These are phyloP conservation scores for Bostrychus sinensis DNA, from an alignment of 2,113 vertebrate genomes.

Conservation along the genomic window DNA sequence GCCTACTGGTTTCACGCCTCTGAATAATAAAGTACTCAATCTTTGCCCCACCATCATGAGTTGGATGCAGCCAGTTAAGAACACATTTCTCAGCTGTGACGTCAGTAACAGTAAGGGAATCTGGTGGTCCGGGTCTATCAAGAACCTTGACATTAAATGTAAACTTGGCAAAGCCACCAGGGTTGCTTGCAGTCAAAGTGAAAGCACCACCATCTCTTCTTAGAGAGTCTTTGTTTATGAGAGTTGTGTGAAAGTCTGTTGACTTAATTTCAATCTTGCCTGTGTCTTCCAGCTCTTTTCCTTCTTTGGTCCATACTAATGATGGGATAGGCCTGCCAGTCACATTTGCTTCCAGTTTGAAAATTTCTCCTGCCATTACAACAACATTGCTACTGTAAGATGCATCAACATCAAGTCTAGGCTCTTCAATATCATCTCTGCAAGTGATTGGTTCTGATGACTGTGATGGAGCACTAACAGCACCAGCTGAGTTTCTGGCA, in stretches of 20 bases:
- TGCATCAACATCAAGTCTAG: slow-evolving; percentile 89
- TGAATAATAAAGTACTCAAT: slow-evolving; percentile 96
- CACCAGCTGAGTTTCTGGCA: slow-evolving; percentile 94
- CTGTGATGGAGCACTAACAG: slow-evolving; percentile 92
- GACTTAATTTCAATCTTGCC: slow-evolving; percentile 93
- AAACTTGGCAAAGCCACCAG: slow-evolving; percentile 96
- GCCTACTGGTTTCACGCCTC: slow-evolving; percentile 95
- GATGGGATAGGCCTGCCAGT: slow-evolving; percentile 91
- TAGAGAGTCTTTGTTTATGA: slow-evolving; percentile 91
- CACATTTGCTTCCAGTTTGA: slow-evolving; percentile 92
- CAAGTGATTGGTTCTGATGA: slow-evolving; percentile 92
- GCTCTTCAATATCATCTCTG: slow-evolving; percentile 94
- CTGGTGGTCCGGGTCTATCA: slow-evolving; percentile 95
- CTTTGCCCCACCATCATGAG: slow-evolving; percentile 94
- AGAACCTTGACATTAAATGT: slow-evolving; percentile 95
- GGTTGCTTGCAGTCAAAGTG: slow-evolving; percentile 92
- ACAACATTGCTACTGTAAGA: slow-evolving; percentile 88
- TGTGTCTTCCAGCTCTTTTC: slow-evolving; percentile 92
- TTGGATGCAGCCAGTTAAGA: slow-evolving; percentile 92
- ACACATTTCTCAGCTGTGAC: slow-evolving; percentile 94
- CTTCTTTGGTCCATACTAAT: slow-evolving; percentile 94
- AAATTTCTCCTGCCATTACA: slow-evolving; percentile 93
- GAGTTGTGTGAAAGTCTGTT: slow-evolving; percentile 89
- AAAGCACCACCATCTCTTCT: slow-evolving; percentile 91
- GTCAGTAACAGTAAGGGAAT: slow-evolving; percentile 88